These are phyloP conservation scores for Tiphia femorata DNA, from an alignment of 2,888 invertebrate genomes.

Conservation along the genomic window DNA sequence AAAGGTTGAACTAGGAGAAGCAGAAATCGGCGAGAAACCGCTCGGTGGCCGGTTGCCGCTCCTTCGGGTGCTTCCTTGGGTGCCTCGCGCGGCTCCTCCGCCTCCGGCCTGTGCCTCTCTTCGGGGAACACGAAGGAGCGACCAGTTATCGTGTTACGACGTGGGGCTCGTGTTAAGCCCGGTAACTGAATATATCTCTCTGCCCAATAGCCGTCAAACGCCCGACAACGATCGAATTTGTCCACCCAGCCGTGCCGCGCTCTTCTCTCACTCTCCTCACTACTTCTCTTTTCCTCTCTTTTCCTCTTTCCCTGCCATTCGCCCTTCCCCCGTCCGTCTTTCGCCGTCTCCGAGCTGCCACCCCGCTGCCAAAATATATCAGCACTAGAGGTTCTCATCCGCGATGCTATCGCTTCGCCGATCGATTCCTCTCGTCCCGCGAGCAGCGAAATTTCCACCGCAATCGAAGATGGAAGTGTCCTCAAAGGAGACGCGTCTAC, in stretches of 20 bases:
- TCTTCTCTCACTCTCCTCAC: constrained; percentile 12
- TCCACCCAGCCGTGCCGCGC: constrained; percentile 49
- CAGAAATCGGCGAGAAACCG: constrained; percentile 3
- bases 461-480: neutral
- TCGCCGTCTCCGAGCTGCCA: constrained; percentile 5
- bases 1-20: neutral
- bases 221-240: constrained; percentile 63
- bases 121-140: constrained; percentile 43
- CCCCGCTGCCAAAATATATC: constrained; percentile 39
- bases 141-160: constrained; percentile 62
- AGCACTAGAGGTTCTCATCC: constrained; percentile 26
- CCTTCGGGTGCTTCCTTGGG: constrained; percentile 2
- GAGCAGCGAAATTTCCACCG: neutral
- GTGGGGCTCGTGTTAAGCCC: constrained; percentile 59
- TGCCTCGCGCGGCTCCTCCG: neutral
- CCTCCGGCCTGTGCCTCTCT: constrained; percentile 23
- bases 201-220: constrained; percentile 62
- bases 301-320: constrained; percentile 3
- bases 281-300: constrained; percentile 17
- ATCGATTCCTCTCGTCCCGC: constrained; percentile 23
- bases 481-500: neutral
- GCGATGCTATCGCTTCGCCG: constrained; percentile 3
- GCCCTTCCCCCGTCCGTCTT: constrained; percentile 7
- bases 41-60: neutral
- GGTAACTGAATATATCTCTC: constrained; percentile 62